Conservation (phyloP, 2,797 vertebrate species). For the Antrozous pallidus region DNA sequence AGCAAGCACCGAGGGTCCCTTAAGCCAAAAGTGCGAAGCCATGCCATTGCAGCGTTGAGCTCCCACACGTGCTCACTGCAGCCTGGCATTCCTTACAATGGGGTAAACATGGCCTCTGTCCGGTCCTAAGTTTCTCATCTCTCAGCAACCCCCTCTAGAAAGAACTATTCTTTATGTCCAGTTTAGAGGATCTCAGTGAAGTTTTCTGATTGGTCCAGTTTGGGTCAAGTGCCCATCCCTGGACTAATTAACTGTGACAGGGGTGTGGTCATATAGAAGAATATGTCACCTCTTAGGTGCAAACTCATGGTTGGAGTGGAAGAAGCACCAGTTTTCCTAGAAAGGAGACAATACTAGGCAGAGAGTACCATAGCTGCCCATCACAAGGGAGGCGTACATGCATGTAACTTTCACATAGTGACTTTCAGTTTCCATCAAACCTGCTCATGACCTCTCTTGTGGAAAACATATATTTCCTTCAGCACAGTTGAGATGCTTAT, state of each 20-base stretch:
- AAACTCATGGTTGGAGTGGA: not conserved
- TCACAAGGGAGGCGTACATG: not conserved
- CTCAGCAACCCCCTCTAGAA: not conserved
- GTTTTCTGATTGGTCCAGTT: not conserved
- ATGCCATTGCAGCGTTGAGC: not conserved
- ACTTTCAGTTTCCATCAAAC: not conserved
- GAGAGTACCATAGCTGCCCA: not conserved
- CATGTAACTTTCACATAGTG: not conserved
- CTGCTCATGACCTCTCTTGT: not conserved
- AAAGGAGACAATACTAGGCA: not conserved
- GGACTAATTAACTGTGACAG: not conserved
- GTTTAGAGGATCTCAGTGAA: not conserved
- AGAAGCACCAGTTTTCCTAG: not conserved
- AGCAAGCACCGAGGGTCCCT: not conserved
- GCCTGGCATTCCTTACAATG: not conserved
- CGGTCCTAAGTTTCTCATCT: not conserved
- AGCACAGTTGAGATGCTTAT: not conserved
- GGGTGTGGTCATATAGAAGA: not conserved
- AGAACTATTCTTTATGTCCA: not conserved
- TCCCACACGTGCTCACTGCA: not conserved
- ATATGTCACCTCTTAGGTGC: not conserved
- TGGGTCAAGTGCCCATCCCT: not conserved
- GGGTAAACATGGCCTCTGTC: not conserved
- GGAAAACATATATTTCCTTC: not conserved
- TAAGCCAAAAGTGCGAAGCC: not conserved